phyloP scores from a whole-genome alignment of 2,113 vertebrate species.

The Erythrolamprus reginae region DNA sequence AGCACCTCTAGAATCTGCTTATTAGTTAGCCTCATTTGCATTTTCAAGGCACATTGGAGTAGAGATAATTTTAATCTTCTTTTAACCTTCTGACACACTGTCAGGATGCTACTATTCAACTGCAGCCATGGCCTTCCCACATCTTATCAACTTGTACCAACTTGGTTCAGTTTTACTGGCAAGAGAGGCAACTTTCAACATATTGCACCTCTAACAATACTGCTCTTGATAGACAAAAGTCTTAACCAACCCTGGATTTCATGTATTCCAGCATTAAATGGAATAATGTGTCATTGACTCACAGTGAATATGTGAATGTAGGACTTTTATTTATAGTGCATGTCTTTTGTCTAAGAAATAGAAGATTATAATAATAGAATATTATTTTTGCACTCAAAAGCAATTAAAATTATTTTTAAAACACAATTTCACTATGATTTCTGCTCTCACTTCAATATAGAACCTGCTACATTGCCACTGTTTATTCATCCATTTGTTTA shows the following conservation, averaged over 20 bases:
- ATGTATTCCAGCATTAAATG: neutral
- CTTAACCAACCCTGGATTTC: neutral
- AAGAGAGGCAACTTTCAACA: neutral
- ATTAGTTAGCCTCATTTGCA: neutral
- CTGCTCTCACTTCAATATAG: neutral
- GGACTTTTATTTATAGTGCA: neutral
- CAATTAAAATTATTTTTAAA: neutral
- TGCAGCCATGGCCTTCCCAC: neutral
- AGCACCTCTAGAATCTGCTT: neutral
- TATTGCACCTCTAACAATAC: neutral
- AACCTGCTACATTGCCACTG: conserved; percentile 15
- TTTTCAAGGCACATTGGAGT: neutral
- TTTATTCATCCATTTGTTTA: neutral
- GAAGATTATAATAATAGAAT: neutral
- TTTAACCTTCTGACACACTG: neutral
- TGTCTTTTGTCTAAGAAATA: neutral
- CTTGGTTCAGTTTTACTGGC: neutral
- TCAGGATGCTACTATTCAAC: neutral
- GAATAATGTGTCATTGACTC: neutral
- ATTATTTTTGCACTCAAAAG: neutral
- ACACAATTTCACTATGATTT: conserved; percentile 4
- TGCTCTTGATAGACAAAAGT: neutral
- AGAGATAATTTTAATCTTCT: neutral
- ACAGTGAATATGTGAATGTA: neutral
- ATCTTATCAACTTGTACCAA: neutral